These are phyloP conservation scores for Xenopus laevis DNA, from an alignment of 2,113 vertebrate genomes.

Conservation along the genomic window DNA sequence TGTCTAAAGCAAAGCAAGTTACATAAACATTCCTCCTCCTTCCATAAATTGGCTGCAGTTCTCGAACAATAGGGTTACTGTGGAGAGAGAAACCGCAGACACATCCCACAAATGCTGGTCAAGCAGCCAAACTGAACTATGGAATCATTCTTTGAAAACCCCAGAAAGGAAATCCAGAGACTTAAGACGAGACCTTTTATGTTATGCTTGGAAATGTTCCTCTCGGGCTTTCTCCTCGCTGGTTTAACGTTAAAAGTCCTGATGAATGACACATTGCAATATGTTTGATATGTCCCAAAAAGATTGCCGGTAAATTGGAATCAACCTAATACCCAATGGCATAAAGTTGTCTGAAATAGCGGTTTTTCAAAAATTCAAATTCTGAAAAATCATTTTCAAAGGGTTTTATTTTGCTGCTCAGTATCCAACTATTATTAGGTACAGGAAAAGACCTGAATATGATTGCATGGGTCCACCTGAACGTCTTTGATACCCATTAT, in stretches of 20 bases:
- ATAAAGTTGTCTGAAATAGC: no score
- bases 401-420: no score
- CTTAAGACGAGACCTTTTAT: conserved; percentile 69
- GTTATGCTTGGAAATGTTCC: conserved; percentile 68
- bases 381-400: no score
- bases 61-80: conserved; percentile 79
- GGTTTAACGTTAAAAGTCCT: conserved; percentile 32
- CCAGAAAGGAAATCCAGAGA: conserved; percentile 74
- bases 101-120: conserved; percentile 69
- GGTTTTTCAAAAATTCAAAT: no score
- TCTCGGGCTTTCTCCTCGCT: conserved; percentile 45
- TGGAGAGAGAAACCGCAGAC: conserved; percentile 69
- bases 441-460: no score
- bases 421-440: no score
- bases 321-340: no score
- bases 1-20: conserved; percentile 72
- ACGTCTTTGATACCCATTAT: no score
- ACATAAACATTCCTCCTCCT: conserved; percentile 79
- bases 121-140: conserved; percentile 70
- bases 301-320: conserved; percentile 13
- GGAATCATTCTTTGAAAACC: conserved; percentile 75
- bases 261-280: background rate
- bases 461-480: no score
- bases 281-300: conserved; percentile 6
- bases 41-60: conserved; percentile 74